A percentile compares a stretch with the other conserved stretches of the same genome.
phyloP scores from a whole-genome alignment of 2,888 invertebrate species.

The Heliconius ethilla region DNA sequence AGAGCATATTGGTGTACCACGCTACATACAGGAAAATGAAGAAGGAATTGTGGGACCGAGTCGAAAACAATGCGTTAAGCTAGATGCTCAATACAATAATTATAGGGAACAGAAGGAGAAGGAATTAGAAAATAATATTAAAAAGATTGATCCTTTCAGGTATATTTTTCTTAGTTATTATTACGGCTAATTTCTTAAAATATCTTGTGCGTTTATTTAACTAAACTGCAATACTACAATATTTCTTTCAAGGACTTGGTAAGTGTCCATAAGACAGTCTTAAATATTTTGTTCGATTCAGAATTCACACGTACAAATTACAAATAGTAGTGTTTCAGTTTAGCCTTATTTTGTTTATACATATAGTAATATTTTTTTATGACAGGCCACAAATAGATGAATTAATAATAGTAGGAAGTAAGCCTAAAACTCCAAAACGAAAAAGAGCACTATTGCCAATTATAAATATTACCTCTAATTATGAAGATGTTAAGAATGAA shows the following conservation, averaged over 20 bases:
- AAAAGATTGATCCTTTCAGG: slow-evolving; percentile 68
- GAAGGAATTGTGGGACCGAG: slow-evolving; percentile 60
- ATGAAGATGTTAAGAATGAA: slow-evolving; percentile 38
- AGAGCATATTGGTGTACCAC: slow-evolving; percentile 68
- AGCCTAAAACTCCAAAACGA: slow-evolving; percentile 57
- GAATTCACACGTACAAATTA: background rate
- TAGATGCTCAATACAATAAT: slow-evolving; percentile 58
- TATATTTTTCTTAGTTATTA: slow-evolving; percentile 44
- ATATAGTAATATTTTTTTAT: slow-evolving; percentile 36
- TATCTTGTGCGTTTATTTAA: background rate
- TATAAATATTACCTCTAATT: slow-evolving; percentile 50
- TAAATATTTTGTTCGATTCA: background rate
- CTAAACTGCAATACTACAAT: background rate
- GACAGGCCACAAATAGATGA: slow-evolving; percentile 61
- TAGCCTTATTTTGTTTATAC: background rate
- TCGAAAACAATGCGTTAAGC: slow-evolving; percentile 51
- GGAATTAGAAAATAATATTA: slow-evolving; percentile 56
- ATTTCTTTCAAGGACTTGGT: background rate
- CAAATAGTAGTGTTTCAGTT: background rate
- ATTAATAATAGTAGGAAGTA: slow-evolving; percentile 64
- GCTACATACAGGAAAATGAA: slow-evolving; percentile 61
- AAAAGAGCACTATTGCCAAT: slow-evolving; percentile 57
- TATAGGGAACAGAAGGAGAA: slow-evolving; percentile 62
- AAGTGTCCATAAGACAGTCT: background rate
- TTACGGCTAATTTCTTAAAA: background rate